These are phyloP conservation scores for Polia nebulosa DNA, from an alignment of 2,888 invertebrate species.

Conservation along the genomic window DNA sequence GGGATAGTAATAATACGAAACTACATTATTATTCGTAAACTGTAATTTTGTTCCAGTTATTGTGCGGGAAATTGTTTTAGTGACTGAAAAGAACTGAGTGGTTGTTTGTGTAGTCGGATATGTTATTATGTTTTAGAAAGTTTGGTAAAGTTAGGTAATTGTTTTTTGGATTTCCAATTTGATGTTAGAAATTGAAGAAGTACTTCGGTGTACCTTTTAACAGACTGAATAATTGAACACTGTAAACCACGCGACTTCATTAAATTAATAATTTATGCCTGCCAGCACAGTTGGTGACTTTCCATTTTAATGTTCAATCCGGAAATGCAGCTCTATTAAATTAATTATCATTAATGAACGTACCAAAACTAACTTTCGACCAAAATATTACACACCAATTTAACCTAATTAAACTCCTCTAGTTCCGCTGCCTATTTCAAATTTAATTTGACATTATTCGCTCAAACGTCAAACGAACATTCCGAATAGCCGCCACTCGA, in stretches of 20 bases:
- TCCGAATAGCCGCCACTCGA: conserved; percentile 2
- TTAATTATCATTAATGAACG: background rate
- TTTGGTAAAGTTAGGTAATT: background rate
- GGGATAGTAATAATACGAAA: conserved; percentile 46
- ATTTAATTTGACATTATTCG: conserved; percentile 16
- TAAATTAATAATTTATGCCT: background rate
- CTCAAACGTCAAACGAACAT: background rate
- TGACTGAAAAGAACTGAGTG: conserved; percentile 10
- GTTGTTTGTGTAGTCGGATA: background rate
- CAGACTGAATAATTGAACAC: background rate
- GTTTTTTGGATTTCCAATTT: background rate
- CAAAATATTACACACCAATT: background rate
- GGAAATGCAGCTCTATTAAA: background rate
- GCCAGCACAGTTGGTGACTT: background rate
- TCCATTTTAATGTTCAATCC: background rate
- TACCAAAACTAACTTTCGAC: background rate
- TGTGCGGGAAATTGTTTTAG: conserved; percentile 11
- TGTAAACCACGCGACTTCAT: background rate
- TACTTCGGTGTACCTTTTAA: background rate
- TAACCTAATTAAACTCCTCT: background rate
- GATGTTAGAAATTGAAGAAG: background rate
- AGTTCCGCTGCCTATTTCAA: background rate
- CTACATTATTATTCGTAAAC: conserved; percentile 40
- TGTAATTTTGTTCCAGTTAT: conserved; percentile 49
- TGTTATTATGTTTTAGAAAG: conserved; percentile 1